Conservation (phyloP, 2,113 vertebrate species). For the Hydropotes inermis region DNA sequence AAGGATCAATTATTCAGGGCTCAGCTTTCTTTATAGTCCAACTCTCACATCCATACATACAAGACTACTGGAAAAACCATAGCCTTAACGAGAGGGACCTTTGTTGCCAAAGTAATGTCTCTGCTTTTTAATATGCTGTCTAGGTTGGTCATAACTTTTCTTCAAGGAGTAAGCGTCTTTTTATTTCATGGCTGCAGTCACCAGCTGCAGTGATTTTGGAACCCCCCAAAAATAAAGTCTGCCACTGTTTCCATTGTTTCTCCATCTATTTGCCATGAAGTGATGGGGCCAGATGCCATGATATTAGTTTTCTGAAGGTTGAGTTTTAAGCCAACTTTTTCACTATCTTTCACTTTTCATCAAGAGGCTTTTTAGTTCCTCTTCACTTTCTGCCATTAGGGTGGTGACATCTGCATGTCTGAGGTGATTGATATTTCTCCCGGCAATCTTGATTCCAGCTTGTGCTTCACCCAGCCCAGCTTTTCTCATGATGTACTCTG, state of each 20-base stretch:
- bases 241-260: neutral
- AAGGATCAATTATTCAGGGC: rapidly evolving
- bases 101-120: neutral
- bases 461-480: neutral
- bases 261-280: no score
- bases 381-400: neutral
- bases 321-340: no score
- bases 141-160: neutral
- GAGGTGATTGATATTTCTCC: neutral
- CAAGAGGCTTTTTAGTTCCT: neutral
- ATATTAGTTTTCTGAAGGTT: no score
- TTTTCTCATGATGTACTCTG: neutral
- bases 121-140: neutral
- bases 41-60: neutral
- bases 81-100: neutral
- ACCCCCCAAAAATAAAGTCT: neutral
- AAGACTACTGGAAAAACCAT: no score
- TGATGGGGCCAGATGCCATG: no score
- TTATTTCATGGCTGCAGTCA: neutral
- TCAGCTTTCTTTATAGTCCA: neutral
- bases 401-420: neutral
- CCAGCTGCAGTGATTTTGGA: neutral
- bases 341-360: no score
- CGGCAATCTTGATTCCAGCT: rapidly evolving
- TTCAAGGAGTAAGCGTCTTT: neutral